phyloP scores from a whole-genome alignment of 1,140 invertebrate species.

The Lanistes nyassanus region DNA sequence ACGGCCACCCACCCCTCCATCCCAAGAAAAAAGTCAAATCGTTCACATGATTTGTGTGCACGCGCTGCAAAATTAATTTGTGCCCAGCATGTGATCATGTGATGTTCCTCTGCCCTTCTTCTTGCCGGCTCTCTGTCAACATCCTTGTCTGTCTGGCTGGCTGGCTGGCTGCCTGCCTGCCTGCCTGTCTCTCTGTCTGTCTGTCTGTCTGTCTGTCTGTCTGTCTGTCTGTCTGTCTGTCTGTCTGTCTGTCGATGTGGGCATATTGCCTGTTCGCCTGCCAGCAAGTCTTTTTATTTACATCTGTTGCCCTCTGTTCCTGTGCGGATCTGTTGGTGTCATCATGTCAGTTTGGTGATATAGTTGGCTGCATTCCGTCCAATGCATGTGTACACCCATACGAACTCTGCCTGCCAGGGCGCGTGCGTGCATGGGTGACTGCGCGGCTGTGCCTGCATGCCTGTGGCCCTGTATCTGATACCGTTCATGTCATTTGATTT shows the following conservation, averaged over 20 bases:
- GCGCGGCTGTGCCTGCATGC: neutral
- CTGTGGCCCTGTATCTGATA: no score
- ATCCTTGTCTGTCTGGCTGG: neutral
- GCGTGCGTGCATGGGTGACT: neutral
- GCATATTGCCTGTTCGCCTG: no score
- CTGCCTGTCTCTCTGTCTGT: no score
- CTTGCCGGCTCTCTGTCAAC: neutral
- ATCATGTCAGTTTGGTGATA: neutral
- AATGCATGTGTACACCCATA: neutral
- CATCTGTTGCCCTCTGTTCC: neutral
- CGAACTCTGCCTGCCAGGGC: neutral
- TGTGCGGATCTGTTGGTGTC: neutral
- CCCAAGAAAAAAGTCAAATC: neutral
- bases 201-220: neutral
- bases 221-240: conserved; percentile 16
- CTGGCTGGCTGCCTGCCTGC: no score
- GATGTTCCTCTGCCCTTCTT: neutral
- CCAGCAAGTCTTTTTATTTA: neutral
- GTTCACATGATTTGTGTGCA: no score
- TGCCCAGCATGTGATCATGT: neutral
- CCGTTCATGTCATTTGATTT: no score
- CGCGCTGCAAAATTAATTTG: neutral
- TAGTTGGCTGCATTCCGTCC: no score
- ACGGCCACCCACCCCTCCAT: neutral
- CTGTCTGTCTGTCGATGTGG: conserved; percentile 7